These are phyloP conservation scores for Odontothrips loti DNA, from an alignment of 2,888 invertebrate genomes.

Conservation along the genomic window DNA sequence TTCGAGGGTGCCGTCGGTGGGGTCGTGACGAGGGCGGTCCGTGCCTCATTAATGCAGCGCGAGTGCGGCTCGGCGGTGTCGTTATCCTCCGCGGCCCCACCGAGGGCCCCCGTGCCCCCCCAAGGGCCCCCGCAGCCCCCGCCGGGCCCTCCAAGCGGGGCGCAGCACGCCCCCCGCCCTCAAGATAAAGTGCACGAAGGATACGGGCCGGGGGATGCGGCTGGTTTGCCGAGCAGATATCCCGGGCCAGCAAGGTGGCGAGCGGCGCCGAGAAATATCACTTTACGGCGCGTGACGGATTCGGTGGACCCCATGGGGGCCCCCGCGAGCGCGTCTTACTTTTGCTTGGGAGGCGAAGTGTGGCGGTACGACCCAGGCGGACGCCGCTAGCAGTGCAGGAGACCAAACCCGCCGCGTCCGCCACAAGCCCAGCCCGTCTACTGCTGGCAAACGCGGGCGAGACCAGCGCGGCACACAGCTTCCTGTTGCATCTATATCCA, in stretches of 20 bases:
- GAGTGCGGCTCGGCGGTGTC: background rate
- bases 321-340: background rate
- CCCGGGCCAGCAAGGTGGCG: background rate
- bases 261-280: background rate
- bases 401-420: too few relatives aligned
- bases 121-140: background rate
- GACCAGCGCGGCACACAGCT: too few relatives aligned
- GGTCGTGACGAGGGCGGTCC: background rate
- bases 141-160: background rate
- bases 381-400: background rate
- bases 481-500: too few relatives aligned
- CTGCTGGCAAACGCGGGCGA: too few relatives aligned
- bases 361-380: too few relatives aligned
- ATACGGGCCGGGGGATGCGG: background rate
- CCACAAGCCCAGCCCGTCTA: too few relatives aligned
- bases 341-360: background rate
- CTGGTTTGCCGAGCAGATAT: background rate
- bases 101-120: background rate
- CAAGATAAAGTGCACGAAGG: background rate
- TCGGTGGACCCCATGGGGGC: background rate
- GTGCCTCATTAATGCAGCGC: background rate
- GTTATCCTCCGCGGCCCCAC: background rate
- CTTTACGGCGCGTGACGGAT: background rate
- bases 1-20: background rate
- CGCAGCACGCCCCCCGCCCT: background rate